phyloP scores from a whole-genome alignment of 2,797 vertebrate genomes.

The Helicolenus hilgendorfi region DNA sequence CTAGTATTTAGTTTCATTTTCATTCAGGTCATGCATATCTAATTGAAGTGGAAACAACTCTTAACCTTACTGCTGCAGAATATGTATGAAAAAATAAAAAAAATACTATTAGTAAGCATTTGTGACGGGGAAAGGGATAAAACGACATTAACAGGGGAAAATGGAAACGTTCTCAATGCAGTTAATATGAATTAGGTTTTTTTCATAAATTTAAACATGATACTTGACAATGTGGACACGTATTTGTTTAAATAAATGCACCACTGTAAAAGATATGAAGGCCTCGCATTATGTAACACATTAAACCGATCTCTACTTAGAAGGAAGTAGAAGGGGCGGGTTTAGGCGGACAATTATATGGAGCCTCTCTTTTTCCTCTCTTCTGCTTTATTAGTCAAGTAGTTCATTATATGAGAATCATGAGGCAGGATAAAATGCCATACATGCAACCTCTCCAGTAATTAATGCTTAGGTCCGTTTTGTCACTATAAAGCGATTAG shows the following conservation, averaged over 20 bases:
- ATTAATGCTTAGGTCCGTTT: slow-evolving; percentile 19
- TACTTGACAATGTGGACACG: neutral
- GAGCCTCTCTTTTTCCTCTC: slow-evolving; percentile 64
- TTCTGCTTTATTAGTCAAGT: slow-evolving; percentile 56
- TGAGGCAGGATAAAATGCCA: slow-evolving; percentile 18
- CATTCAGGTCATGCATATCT: neutral
- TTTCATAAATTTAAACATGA: neutral
- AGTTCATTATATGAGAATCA: slow-evolving; percentile 40
- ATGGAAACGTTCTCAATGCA: neutral
- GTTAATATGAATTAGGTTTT: neutral
- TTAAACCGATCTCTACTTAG: slow-evolving; percentile 81
- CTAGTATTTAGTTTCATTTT: slow-evolving; percentile 16
- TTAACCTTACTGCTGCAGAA: slow-evolving; percentile 17
- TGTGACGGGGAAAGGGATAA: slow-evolving; percentile 6
- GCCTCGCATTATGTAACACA: slow-evolving; percentile 80
- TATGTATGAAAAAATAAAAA: slow-evolving; percentile 29
- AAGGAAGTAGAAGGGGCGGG: slow-evolving; percentile 81
- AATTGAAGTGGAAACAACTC: slow-evolving; percentile 16
- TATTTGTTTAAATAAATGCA: slow-evolving; percentile 49
- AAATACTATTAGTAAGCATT: slow-evolving; percentile 35
- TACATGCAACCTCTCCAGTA: neutral
- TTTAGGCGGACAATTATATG: slow-evolving; percentile 76
- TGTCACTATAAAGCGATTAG: slow-evolving; percentile 30
- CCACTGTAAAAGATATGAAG: slow-evolving; percentile 52
- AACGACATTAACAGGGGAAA: slow-evolving; percentile 5